Base-by-base conservation (phyloP, 1,140 invertebrate species). In the Drosophila obscura region DNA sequence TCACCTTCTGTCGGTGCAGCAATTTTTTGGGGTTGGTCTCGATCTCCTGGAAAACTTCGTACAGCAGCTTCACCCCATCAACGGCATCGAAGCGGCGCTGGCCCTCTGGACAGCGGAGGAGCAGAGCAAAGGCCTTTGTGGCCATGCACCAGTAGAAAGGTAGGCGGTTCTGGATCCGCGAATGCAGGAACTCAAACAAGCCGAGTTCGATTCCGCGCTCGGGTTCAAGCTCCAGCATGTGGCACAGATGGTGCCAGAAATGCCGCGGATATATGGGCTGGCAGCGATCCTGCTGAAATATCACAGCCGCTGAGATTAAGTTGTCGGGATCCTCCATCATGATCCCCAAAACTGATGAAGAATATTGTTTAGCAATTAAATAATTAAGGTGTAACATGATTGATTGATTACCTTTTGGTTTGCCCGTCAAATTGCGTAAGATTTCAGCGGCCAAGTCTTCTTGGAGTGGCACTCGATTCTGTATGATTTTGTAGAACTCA, bases 121-220 rank as follows among this genome's bases (percentile, higher is more conserved):
- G 46, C 31, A 91, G 28, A 0, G 85, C 90, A 44, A 91, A 91
- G 0, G 90, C 83, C 49, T 91, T 91, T 71, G 76, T 71, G 31
- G 52, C 50, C 59, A 77, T 55, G 2, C 72, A 52, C 74, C 87
- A 76, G 19, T 62, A 91, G 8, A 63, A 46, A 13, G 77, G 39
- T 24, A 81, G 22, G 0, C 73, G 73, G 28, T 71, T 69, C 0
- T 26, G 5, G 8, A 91, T 73, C 2, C 90, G 72, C 1, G 24
- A 13, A 13, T 82, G 58, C 1, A 91, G 22, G 15, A 91, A 49
- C 46, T 91, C 90, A 28, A 91, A 91, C 46, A 85, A 76, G 1
- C 85, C 90, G 50, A 77, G 11, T 11, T 84, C 46, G 5, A 91
- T 67, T 5, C 66, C 90, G 50, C 60, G 50, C 8, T 82, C 67